A percentile compares a stretch with the other conserved stretches of the same genome.
Conservation (phyloP, 2,113 vertebrate genomes). For the Perca schrenkii region DNA sequence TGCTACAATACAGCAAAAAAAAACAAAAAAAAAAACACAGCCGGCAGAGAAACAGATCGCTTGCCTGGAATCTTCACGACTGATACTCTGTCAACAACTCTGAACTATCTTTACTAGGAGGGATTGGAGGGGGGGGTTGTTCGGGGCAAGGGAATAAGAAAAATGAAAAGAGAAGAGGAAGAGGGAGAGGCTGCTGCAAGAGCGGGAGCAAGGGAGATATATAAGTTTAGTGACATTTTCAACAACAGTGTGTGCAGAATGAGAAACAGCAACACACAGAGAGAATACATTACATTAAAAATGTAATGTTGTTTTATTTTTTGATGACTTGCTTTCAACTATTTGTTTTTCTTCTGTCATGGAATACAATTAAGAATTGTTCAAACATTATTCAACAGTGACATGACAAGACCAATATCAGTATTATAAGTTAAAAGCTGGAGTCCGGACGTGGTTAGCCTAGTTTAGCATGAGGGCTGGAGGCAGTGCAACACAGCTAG, state of each 20-base stretch:
- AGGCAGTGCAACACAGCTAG: background rate
- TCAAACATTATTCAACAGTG: background rate
- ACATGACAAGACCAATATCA: too few relatives aligned
- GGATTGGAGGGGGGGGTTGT: background rate
- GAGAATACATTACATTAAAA: background rate
- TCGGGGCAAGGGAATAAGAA: slow-evolving; percentile 23
- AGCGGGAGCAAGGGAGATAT: background rate
- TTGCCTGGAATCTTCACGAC: slow-evolving; percentile 42
- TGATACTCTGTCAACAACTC: slow-evolving; percentile 52
- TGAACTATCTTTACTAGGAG: slow-evolving; percentile 30
- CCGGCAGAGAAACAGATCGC: slow-evolving; percentile 33
- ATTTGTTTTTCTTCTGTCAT: background rate
- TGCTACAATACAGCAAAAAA: slow-evolving; percentile 35
- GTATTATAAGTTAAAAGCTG: too few relatives aligned
- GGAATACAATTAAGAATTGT: too few relatives aligned
- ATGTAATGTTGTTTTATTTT: background rate
- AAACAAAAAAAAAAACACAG: slow-evolving; percentile 19
- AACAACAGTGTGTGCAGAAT: slow-evolving; percentile 6
- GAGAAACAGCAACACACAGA: background rate
- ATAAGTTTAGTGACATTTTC: slow-evolving; percentile 20
- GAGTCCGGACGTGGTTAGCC: background rate
- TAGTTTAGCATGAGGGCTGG: too few relatives aligned
- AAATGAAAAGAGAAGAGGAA: slow-evolving; percentile 22
- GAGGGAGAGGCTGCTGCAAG: slow-evolving; percentile 13
- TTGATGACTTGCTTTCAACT: background rate